phyloP scores from a whole-genome alignment of 1,140 invertebrate genomes.

The Drosophila tani region DNA sequence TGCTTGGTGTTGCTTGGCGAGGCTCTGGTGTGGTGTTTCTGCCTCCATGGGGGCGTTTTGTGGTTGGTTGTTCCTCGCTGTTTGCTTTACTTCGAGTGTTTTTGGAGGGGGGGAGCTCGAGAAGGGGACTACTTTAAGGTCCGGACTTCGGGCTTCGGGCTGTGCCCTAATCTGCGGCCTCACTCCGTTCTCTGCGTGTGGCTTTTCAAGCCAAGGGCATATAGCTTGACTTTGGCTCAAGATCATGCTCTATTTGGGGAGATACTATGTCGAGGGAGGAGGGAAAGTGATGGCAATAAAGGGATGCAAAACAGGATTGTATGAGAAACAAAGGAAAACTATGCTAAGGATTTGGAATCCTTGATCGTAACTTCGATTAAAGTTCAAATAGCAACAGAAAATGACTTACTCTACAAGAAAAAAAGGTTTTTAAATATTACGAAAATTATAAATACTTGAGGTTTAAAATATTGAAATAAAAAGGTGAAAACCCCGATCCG shows the following conservation, averaged over 20 bases:
- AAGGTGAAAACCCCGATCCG: not conserved
- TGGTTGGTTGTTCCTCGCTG: slow-evolving; percentile 17
- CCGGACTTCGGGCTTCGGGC: slow-evolving; percentile 16
- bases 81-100: slow-evolving; percentile 33
- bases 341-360: not conserved
- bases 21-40: slow-evolving; percentile 27
- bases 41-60: slow-evolving; percentile 58
- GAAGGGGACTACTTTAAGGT: slow-evolving; percentile 1
- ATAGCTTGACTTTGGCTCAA: slow-evolving; percentile 73
- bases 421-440: not conserved
- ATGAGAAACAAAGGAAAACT: not conserved
- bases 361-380: not conserved
- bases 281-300: slow-evolving; percentile 41
- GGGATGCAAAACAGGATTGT: slow-evolving; percentile 11
- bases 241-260: slow-evolving; percentile 47
- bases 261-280: not conserved
- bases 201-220: slow-evolving; percentile 74
- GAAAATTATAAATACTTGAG: not conserved
- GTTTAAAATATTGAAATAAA: not conserved
- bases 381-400: not conserved
- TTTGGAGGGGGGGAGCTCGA: slow-evolving; percentile 6
- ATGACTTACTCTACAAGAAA: not conserved
- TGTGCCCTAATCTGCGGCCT: slow-evolving; percentile 33
- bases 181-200: slow-evolving; percentile 70
- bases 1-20: slow-evolving; percentile 35